A percentile compares a stretch with the other conserved stretches of the same genome.
Evolutionary conservation across 2,113 vertebrate genomes (phyloP).

Genomic region (Cichladusa arquata): DNA sequence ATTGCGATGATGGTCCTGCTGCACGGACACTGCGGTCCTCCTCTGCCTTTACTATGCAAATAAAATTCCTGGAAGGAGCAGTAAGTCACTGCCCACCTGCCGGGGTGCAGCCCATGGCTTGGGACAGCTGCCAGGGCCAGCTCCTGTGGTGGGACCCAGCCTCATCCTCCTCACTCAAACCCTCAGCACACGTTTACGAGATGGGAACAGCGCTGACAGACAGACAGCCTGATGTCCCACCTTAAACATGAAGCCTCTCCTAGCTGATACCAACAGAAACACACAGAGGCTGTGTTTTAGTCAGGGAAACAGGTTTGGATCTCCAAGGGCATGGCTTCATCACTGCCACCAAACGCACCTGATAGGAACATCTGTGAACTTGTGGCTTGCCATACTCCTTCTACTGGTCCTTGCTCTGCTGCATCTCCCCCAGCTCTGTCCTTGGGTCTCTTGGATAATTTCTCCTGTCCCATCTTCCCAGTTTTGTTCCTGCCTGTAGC

Average conservation of each 20-base stretch:
- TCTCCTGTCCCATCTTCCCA: neutral
- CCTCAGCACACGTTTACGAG: rapidly evolving
- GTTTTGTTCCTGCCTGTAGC: neutral
- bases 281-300: neutral
- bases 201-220: neutral
- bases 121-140: neutral
- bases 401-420: neutral
- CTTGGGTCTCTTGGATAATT: neutral
- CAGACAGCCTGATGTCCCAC: neutral
- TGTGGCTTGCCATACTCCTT: neutral
- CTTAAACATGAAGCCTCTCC: neutral
- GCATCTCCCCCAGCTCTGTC: neutral
- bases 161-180: neutral
- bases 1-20: slow-evolving; percentile 54
- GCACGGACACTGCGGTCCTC: slow-evolving; percentile 51
- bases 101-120: neutral
- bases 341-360: neutral
- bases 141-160: neutral
- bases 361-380: neutral
- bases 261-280: neutral
- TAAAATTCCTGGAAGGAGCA: slow-evolving; percentile 53
- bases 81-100: neutral
- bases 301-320: neutral
- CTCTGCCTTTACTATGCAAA: slow-evolving; percentile 77
- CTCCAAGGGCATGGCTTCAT: neutral